Conservation (phyloP, 2,888 invertebrate genomes). For the Aporophyla lueneburgensis region DNA sequence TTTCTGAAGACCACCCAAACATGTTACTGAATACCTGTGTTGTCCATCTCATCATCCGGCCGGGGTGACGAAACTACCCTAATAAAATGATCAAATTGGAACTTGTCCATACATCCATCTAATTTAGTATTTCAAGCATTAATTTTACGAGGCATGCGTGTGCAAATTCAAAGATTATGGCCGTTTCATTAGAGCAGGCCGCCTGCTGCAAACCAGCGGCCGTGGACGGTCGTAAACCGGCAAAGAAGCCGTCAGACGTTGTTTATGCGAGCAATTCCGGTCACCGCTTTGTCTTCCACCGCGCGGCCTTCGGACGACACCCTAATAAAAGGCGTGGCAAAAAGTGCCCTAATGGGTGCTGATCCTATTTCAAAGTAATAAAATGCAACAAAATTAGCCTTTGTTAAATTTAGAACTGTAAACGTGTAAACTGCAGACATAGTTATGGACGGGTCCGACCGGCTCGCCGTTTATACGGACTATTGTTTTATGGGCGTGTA, state of each 20-base stretch:
- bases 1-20: not conserved
- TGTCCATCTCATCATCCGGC: not conserved
- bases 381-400: slow-evolving; percentile 90
- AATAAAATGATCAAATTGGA: slow-evolving; percentile 32
- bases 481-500: slow-evolving; percentile 85
- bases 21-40: not conserved
- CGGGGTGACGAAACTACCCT: slow-evolving; percentile 2
- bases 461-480: slow-evolving; percentile 71
- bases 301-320: slow-evolving; percentile 89
- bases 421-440: slow-evolving; percentile 80
- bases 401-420: slow-evolving; percentile 86
- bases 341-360: slow-evolving; percentile 88
- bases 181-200: slow-evolving; percentile 53
- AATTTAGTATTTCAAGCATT: slow-evolving; percentile 31
- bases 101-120: slow-evolving; percentile 21
- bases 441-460: slow-evolving; percentile 74
- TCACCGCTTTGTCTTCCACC: slow-evolving; percentile 88
- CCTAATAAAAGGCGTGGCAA: slow-evolving; percentile 90
- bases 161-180: slow-evolving; percentile 54
- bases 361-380: slow-evolving; percentile 89
- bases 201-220: slow-evolving; percentile 60
- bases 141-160: slow-evolving; percentile 44
- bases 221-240: slow-evolving; percentile 79
- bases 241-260: slow-evolving; percentile 88
- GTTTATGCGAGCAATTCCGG: slow-evolving; percentile 88